Evolutionary conservation across 2,888 invertebrate species (phyloP).

Genomic region (Taphrorychus bicolor): DNA sequence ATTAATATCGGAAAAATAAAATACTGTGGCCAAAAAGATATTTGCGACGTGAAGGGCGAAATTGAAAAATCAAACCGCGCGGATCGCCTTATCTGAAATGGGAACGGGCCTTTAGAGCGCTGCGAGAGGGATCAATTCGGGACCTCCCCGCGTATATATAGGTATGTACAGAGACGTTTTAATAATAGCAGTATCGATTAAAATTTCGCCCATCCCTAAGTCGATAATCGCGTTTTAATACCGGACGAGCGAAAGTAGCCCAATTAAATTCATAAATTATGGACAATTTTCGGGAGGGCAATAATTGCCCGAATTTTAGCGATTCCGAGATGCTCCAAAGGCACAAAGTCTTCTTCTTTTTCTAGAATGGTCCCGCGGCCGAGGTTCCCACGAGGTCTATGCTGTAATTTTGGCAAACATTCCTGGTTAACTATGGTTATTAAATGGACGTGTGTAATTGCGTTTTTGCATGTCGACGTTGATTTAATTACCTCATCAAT

Average conservation of each 20-base stretch:
- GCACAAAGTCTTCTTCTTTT: conserved; percentile 30
- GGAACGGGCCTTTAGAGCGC: conserved; percentile 20
- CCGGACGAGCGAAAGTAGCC: conserved; percentile 32
- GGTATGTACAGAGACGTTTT: neutral
- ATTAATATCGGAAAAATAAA: conserved; percentile 42
- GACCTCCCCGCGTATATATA: too few species aligned
- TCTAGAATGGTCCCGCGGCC: conserved; percentile 6
- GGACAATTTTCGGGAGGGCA: conserved; percentile 37
- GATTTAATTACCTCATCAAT: conserved; percentile 13
- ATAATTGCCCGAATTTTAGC: conserved; percentile 43
- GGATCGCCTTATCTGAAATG: conserved; percentile 34
- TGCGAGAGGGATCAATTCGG: conserved; percentile 20
- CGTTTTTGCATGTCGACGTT: conserved; percentile 22
- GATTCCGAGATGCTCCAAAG: conserved; percentile 22
- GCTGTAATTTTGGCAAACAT: conserved; percentile 33
- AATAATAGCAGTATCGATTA: conserved; percentile 11
- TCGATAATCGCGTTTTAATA: conserved; percentile 39
- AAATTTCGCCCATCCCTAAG: conserved; percentile 21
- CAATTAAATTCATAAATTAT: conserved; percentile 44
- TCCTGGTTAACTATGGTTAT: conserved; percentile 27
- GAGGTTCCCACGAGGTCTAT: conserved; percentile 31
- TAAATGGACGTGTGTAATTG: conserved; percentile 22
- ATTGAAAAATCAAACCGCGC: conserved; percentile 42
- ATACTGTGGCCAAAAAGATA: conserved; percentile 36
- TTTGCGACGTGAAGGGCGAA: conserved; percentile 29